Conservation (phyloP, 2,797 vertebrate species). For the Garrulus glandarius region DNA sequence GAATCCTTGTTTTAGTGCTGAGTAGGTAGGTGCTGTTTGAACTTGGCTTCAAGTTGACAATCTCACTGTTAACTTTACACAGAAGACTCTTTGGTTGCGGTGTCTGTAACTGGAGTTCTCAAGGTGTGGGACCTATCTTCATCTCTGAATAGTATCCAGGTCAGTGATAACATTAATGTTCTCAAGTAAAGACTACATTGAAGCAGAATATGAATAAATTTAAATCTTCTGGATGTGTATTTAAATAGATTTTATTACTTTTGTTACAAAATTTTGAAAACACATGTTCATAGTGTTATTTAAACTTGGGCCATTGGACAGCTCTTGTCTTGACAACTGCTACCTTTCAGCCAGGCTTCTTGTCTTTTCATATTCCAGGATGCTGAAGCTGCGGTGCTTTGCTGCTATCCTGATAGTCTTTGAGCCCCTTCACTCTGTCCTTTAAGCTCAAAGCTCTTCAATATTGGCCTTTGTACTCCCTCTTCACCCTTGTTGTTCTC, state of each 20-base stretch:
- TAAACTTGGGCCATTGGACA: background rate
- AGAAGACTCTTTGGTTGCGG: slow-evolving; percentile 78
- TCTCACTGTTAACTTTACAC: background rate
- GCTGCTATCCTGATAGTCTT: background rate
- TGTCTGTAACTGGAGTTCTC: slow-evolving; percentile 75
- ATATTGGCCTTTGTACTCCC: background rate
- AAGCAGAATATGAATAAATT: background rate
- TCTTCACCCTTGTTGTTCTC: background rate
- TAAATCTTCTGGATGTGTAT: background rate
- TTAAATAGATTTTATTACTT: background rate
- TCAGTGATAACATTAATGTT: background rate
- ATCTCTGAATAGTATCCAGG: slow-evolving; percentile 76
- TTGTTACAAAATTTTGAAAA: background rate
- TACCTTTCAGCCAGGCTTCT: background rate
- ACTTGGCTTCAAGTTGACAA: background rate
- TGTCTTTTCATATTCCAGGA: background rate
- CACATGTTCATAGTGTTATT: rapidly evolving
- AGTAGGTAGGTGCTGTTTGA: background rate
- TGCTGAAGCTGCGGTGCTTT: background rate
- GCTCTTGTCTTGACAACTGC: background rate
- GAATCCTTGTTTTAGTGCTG: background rate
- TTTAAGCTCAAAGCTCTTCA: background rate
- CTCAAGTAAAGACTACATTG: background rate
- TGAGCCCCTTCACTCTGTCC: background rate
- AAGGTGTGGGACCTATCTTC: slow-evolving; percentile 80